phyloP scores from a whole-genome alignment of 2,888 invertebrate species.

The Lycophotia porphyrea region DNA sequence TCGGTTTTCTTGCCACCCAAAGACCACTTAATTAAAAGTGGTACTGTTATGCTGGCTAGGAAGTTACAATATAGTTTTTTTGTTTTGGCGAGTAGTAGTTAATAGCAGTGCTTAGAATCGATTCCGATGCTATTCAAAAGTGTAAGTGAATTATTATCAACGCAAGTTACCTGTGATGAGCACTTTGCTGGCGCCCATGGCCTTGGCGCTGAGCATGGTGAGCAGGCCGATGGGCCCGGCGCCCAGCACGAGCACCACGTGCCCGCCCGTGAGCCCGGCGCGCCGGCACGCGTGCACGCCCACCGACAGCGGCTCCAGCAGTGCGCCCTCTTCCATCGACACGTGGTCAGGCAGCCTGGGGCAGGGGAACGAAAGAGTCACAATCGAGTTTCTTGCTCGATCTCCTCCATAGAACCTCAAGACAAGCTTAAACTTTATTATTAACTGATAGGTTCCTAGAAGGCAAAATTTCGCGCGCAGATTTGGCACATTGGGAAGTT shows the following conservation, averaged over 20 bases:
- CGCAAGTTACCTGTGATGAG: slow-evolving; percentile 92
- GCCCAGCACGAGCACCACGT: slow-evolving; percentile 94
- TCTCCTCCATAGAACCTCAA: not conserved
- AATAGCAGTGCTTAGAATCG: not conserved
- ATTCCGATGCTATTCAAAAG: not conserved
- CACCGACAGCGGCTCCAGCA: slow-evolving; percentile 97
- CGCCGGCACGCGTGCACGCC: slow-evolving; percentile 98
- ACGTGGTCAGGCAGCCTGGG: slow-evolving; percentile 96
- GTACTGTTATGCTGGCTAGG: not conserved
- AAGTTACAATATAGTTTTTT: not conserved
- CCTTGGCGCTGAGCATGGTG: slow-evolving; percentile 94
- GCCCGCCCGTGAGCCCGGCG: slow-evolving; percentile 93
- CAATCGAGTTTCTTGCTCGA: too few relatives aligned
- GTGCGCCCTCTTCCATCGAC: slow-evolving; percentile 97
- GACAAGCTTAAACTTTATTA: not conserved
- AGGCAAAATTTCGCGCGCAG: not conserved
- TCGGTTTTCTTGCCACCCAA: not conserved
- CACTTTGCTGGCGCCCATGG: slow-evolving; percentile 95
- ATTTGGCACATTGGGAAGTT: too few relatives aligned
- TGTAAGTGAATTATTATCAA: not conserved
- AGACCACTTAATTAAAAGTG: not conserved
- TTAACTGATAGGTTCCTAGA: not conserved
- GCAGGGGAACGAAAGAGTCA: not conserved
- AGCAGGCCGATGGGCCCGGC: slow-evolving; percentile 97
- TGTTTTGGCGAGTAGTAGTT: not conserved